A percentile compares a stretch with the other conserved stretches of the same genome.
These are phyloP conservation scores for Protobothrops flavoviridis DNA, from an alignment of 2,113 vertebrate genomes.

Conservation along the genomic window DNA sequence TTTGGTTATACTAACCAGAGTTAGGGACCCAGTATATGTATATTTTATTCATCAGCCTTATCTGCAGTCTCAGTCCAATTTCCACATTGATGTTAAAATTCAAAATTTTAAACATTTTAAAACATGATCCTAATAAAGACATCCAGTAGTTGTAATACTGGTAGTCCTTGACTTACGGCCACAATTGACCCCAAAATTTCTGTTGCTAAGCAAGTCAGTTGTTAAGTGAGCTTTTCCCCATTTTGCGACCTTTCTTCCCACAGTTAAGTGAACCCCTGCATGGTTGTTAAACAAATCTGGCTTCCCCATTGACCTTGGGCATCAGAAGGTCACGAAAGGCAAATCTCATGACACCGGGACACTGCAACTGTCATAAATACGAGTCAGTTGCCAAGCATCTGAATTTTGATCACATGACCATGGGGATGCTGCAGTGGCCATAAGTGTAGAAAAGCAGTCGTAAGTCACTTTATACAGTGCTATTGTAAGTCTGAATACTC, in stretches of 20 bases:
- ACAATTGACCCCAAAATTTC: background rate
- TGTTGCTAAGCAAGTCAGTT: background rate
- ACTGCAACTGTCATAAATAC: background rate
- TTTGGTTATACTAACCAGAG: background rate
- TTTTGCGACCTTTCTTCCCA: background rate
- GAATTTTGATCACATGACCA: too few species aligned
- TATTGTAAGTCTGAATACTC: background rate
- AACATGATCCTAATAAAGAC: background rate
- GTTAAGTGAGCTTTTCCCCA: background rate
- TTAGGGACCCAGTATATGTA: background rate
- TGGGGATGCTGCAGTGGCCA: too few species aligned
- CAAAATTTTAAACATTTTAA: background rate
- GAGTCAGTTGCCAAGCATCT: background rate
- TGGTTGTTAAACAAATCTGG: background rate
- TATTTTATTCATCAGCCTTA: background rate
- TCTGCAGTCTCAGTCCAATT: background rate
- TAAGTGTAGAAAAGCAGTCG: too few species aligned
- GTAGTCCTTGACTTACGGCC: background rate
- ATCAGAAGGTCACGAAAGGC: background rate
- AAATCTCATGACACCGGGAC: background rate
- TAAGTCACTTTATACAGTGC: too few species aligned
- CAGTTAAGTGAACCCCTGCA: background rate
- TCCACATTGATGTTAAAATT: background rate
- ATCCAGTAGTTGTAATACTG: background rate
- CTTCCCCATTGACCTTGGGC: background rate